Conservation (phyloP, 2,797 vertebrate genomes). For the Enteromius viviparus region DNA sequence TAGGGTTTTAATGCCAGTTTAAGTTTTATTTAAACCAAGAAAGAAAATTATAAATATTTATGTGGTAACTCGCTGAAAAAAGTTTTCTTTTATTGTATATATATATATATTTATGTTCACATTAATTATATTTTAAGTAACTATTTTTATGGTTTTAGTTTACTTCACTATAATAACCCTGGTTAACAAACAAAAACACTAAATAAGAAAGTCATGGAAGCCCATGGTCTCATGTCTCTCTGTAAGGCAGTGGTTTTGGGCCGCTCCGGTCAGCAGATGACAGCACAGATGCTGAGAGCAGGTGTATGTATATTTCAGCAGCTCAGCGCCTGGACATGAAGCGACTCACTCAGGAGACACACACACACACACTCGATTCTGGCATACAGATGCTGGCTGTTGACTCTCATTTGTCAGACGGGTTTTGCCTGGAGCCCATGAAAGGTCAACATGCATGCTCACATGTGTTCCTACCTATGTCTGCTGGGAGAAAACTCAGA, state of each 20-base stretch:
- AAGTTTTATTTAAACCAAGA: background rate
- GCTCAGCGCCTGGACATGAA: slow-evolving; percentile 44
- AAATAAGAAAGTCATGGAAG: background rate
- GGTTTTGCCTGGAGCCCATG: slow-evolving; percentile 53
- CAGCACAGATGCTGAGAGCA: slow-evolving; percentile 51
- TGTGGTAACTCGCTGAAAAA: background rate
- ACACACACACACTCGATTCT: slow-evolving; percentile 4
- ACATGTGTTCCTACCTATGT: slow-evolving; percentile 1
- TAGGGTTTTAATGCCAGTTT: background rate
- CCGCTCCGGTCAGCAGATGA: slow-evolving; percentile 29
- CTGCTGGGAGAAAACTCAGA: slow-evolving; percentile 20
- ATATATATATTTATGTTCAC: background rate
- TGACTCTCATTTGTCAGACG: slow-evolving; percentile 65
- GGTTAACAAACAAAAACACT: background rate
- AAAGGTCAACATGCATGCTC: slow-evolving; percentile 61
- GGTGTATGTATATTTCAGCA: slow-evolving; percentile 58
- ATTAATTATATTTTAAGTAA: background rate
- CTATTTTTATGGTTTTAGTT: background rate
- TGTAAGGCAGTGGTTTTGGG: background rate
- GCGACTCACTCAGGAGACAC: slow-evolving; percentile 19
- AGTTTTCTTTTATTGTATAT: background rate
- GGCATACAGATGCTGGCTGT: slow-evolving; percentile 63
- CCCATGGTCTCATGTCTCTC: background rate
- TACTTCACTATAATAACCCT: background rate
- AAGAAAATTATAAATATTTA: background rate